Conservation (phyloP, 2,888 invertebrate genomes). For the Drosophila austrosaltans region DNA sequence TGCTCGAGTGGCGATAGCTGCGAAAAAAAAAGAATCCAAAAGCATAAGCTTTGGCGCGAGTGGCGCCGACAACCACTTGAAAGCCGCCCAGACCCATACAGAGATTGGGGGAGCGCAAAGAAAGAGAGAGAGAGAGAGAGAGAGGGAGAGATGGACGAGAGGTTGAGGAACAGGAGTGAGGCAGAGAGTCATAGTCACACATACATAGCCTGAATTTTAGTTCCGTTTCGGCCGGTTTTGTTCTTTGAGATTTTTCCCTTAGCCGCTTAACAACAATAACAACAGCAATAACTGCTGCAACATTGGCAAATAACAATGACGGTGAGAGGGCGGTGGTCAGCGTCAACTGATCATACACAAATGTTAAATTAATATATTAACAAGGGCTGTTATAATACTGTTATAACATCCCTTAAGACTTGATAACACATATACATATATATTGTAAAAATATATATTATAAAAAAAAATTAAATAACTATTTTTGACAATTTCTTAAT, state of each 20-base stretch:
- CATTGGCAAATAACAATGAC: not conserved
- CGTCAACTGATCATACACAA: not conserved
- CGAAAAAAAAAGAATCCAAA: constrained; percentile 65
- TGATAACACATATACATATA: no score
- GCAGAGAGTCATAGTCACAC: not conserved
- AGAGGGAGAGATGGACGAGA: not conserved
- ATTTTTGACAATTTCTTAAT: no score
- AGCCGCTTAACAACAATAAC: constrained; percentile 39
- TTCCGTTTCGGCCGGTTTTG: constrained; percentile 7
- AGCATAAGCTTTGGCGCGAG: constrained; percentile 72
- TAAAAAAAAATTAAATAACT: no score
- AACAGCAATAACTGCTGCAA: constrained; percentile 36
- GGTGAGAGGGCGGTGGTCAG: not conserved
- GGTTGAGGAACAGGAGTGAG: not conserved
- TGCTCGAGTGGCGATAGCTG: constrained; percentile 79
- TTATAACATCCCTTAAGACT: no score
- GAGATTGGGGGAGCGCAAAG: constrained; percentile 13
- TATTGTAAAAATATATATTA: no score
- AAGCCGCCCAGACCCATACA: constrained; percentile 51
- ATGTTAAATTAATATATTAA: no score
- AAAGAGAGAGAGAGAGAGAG: not conserved
- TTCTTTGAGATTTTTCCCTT: constrained; percentile 17
- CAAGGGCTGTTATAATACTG: no score
- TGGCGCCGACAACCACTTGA: constrained; percentile 54
- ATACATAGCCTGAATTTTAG: constrained; percentile 18